Percentiles rank a stretch among this genome's conserved stretches.
Conservation (phyloP, 2,113 vertebrate species). For the Percina caprodes region DNA sequence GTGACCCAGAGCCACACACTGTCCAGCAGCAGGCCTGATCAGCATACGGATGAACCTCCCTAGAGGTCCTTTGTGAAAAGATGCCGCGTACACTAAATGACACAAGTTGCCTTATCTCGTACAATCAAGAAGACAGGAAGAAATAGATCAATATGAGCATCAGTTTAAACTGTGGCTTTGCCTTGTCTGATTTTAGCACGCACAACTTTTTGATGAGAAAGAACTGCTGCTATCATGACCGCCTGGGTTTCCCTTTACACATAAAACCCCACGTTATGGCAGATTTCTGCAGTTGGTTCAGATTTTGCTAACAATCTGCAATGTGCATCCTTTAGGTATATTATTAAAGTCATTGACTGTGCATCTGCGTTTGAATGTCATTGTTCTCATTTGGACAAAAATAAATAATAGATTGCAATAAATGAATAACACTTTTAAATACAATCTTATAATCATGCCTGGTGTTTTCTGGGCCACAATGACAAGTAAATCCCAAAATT, state of each 20-base stretch:
- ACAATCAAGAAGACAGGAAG: neutral
- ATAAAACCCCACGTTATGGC: neutral
- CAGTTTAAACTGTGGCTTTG: neutral
- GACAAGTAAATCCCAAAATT: conserved; percentile 2
- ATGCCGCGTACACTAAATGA: neutral
- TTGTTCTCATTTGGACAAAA: neutral
- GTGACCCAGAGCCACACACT: conserved; percentile 1
- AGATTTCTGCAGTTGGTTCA: neutral
- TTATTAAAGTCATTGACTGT: neutral
- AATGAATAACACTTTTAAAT: neutral
- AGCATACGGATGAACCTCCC: neutral
- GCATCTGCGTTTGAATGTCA: neutral
- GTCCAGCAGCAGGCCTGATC: neutral
- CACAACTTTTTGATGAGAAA: neutral
- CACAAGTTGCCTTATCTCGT: neutral
- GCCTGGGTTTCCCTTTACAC: neutral
- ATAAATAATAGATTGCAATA: neutral
- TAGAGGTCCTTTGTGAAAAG: neutral
- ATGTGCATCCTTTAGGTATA: neutral
- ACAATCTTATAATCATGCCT: neutral
- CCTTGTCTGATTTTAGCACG: neutral
- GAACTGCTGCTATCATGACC: neutral
- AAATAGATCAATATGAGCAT: neutral
- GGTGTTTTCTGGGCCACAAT: neutral
- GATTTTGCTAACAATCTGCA: neutral